Conservation (phyloP, 2,113 vertebrate genomes). For the Macaca fascicularis region T2T-MFA8v1.1 NC_088390.1:33801001-33801500, state of each 20-base stretch:
- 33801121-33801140: neutral
- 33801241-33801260: neutral
- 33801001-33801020: constrained; percentile 53
- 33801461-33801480: neutral
- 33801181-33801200: constrained; percentile 32
- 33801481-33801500: neutral
- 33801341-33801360: constrained; percentile 2
- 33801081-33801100: constrained; percentile 11
- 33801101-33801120: neutral
- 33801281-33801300: constrained; percentile 37
- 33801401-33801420: neutral
- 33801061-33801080: neutral
- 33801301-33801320: constrained; percentile 32
- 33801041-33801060: constrained; percentile 61
- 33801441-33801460: neutral
- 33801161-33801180: neutral
- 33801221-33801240: neutral
- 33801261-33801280: constrained; percentile 58
- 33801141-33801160: neutral
- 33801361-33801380: neutral
- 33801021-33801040: constrained; percentile 36
- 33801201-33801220: neutral
- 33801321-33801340: constrained; percentile 24
- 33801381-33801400: neutral
- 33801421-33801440: neutral